A percentile compares a stretch with the other conserved stretches of the same genome.
Evolutionary conservation across 2,113 vertebrate species (phyloP).

Genomic region (Albula goreensis): DNA sequence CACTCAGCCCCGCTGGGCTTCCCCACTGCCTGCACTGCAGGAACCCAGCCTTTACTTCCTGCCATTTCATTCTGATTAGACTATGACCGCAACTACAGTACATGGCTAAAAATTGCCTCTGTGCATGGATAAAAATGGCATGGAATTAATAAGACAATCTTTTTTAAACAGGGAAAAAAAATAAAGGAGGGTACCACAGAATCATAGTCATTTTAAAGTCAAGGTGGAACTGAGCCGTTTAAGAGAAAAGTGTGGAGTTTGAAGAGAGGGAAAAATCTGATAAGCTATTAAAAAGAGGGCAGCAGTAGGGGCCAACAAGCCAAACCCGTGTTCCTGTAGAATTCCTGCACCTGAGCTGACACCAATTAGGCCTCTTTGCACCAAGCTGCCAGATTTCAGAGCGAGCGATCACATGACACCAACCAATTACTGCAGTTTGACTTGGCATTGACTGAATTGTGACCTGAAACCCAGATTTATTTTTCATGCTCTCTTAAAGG

Average conservation of each 20-base stretch:
- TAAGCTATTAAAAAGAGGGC: slow-evolving; percentile 27
- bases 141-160: slow-evolving; percentile 33
- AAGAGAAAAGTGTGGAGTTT: slow-evolving; percentile 11
- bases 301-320: slow-evolving; percentile 21
- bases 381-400: slow-evolving; percentile 31
- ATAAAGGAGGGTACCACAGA: neutral
- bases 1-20: neutral
- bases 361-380: slow-evolving; percentile 42
- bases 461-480: slow-evolving; percentile 36
- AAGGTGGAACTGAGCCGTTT: slow-evolving; percentile 17
- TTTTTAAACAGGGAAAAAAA: neutral
- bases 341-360: slow-evolving; percentile 31
- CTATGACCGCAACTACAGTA: neutral
- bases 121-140: neutral
- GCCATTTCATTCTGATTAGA: slow-evolving; percentile 14
- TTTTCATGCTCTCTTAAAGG: slow-evolving; percentile 35
- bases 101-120: slow-evolving; percentile 6
- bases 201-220: slow-evolving; percentile 14
- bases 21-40: neutral
- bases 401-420: slow-evolving; percentile 23
- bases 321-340: slow-evolving; percentile 29
- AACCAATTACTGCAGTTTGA: slow-evolving; percentile 40
- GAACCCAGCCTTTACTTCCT: slow-evolving; percentile 27
- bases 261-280: slow-evolving; percentile 25
- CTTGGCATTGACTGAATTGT: slow-evolving; percentile 30